A percentile compares a stretch with the other conserved stretches of the same genome.
phyloP scores from a whole-genome alignment of 2,113 vertebrate genomes.

The Microcebus ravelobensis region DNA sequence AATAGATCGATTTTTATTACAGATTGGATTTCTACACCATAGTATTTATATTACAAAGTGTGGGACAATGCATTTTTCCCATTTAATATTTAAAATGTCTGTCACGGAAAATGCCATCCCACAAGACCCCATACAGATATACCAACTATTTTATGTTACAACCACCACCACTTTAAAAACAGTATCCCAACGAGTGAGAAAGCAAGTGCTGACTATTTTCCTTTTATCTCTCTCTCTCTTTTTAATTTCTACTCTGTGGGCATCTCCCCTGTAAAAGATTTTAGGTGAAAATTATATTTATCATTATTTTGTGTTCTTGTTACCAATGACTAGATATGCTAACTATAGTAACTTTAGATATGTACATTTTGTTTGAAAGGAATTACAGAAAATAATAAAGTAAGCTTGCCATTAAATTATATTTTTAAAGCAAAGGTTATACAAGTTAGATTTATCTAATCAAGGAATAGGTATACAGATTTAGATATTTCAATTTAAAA shows the following conservation, averaged over 20 bases:
- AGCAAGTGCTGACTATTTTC: background rate
- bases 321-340: background rate
- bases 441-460: constrained; percentile 27
- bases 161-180: background rate
- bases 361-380: background rate
- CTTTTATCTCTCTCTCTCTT: background rate
- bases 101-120: background rate
- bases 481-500: constrained; percentile 67
- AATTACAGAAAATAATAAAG: background rate
- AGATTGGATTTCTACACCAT: background rate
- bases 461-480: constrained; percentile 37
- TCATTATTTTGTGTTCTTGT: constrained; percentile 7
- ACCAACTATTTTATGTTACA: background rate
- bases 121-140: background rate
- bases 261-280: background rate
- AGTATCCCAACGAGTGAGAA: background rate
- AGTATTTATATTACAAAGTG: background rate
- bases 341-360: background rate
- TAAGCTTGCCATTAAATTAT: constrained; percentile 18
- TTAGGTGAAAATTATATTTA: constrained; percentile 24
- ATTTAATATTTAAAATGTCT: constrained; percentile 43
- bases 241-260: constrained; percentile 28
- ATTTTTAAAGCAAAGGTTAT: constrained; percentile 2
- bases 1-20: background rate
- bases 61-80: background rate